These are phyloP conservation scores for Beaufortia kweichowensis DNA, from an alignment of 2,113 vertebrate species.

Conservation along the genomic window DNA sequence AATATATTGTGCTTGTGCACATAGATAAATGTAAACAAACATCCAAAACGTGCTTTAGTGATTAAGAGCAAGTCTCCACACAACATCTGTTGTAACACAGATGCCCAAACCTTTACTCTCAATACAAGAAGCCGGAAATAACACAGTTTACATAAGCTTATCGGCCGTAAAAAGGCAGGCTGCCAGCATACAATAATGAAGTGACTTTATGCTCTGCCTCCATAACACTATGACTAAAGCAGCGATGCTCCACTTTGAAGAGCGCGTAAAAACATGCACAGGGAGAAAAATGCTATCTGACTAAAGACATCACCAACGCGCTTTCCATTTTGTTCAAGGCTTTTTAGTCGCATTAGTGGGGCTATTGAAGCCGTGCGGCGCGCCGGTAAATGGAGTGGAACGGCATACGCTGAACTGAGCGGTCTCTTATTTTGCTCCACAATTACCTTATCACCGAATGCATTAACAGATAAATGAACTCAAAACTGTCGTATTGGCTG, in stretches of 20 bases:
- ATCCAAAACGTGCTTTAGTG: conserved; percentile 7
- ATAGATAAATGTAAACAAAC: too few relatives aligned
- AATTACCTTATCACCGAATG: conserved; percentile 45
- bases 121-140: not conserved
- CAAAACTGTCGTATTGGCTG: not conserved
- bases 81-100: not conserved
- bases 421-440: conserved; percentile 26
- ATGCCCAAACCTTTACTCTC: not conserved
- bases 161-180: conserved; percentile 11
- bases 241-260: conserved; percentile 10
- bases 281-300: conserved; percentile 22
- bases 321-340: conserved; percentile 2
- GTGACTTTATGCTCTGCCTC: conserved; percentile 31
- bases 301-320: conserved; percentile 8
- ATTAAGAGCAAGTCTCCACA: conserved; percentile 54
- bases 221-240: conserved; percentile 17
- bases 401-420: conserved; percentile 4
- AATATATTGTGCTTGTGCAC: not conserved
- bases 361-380: conserved; percentile 5
- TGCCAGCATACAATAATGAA: conserved; percentile 16
- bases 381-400: conserved; percentile 26
- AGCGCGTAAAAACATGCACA: conserved; percentile 4
- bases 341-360: conserved; percentile 21
- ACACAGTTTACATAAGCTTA: not conserved
- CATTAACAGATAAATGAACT: conserved; percentile 17